Conservation (phyloP, 2,888 invertebrate species). For the Leptopilina myrica region DNA sequence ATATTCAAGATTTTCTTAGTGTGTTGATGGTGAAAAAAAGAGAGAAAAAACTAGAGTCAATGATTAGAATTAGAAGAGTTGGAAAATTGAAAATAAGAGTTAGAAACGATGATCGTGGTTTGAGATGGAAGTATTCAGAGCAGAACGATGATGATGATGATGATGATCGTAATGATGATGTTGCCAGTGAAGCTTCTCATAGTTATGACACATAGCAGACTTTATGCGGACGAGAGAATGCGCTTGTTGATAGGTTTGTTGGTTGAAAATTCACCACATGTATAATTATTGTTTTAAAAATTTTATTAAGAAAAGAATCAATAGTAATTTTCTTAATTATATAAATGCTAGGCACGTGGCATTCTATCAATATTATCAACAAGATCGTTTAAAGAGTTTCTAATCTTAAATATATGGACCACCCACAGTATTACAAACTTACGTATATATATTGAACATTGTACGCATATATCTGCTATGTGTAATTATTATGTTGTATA, state of each 20-base stretch:
- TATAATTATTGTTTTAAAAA: slow-evolving; percentile 7
- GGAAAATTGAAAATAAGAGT: slow-evolving; percentile 29
- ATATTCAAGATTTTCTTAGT: neutral
- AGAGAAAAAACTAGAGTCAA: neutral
- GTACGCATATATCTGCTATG: neutral
- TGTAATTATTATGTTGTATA: slow-evolving; percentile 6
- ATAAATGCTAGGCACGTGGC: neutral
- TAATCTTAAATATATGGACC: slow-evolving; percentile 17
- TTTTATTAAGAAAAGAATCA: neutral
- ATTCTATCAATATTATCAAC: slow-evolving; percentile 1
- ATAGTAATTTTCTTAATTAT: slow-evolving; percentile 28
- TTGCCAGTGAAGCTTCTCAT: neutral
- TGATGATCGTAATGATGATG: slow-evolving; percentile 13
- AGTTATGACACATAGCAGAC: slow-evolving; percentile 19
- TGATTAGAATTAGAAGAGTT: neutral
- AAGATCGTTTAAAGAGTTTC: slow-evolving; percentile 30
- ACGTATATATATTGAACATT: neutral
- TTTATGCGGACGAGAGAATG: neutral
- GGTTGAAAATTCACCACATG: neutral
- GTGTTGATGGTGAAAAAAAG: neutral
- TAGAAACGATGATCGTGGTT: neutral
- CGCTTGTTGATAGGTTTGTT: neutral
- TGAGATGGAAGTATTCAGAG: slow-evolving; percentile 16
- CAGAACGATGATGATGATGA: slow-evolving; percentile 20
- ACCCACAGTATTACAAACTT: slow-evolving; percentile 22